Evolutionary conservation across 1,140 invertebrate genomes (phyloP), one percentile per base, ranked within the genome.

Genomic region (Drosophila tropicalis): DNA sequence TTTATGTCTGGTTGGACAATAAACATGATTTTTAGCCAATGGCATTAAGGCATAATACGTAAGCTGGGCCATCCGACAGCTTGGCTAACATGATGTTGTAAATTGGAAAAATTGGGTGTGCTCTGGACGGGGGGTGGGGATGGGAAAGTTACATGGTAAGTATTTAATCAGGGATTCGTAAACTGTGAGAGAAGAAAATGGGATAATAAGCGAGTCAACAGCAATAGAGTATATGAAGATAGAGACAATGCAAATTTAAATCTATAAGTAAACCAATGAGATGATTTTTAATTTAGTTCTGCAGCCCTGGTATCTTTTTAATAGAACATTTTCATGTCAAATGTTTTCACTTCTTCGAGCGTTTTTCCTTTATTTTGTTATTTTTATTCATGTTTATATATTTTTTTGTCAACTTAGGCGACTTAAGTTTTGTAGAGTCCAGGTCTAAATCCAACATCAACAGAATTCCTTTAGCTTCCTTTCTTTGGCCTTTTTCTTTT

Each of bases 11-110:
- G 56, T 58, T 63, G 41, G 19, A 25, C 61, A 63, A 51, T 63
- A 39, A 22, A 44, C 40, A 44, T 63, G 61, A 44, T 32, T 51
- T 51, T 51, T 51, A 51, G 44, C 44, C 44, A 51, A 51, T 17
- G 62, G n/a, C 41, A 25, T 39, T 62, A 12, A 15, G 10, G 29
- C 6, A 12, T 47, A 55, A 25, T 55, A 51, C 62, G 57, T 60
- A 47, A 70, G 58, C 36, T 19, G 15, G 15, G 40, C 25, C 25
- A 29, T 29, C 29, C 29, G 44, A 76, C 73, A 76, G 73, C 70
- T 76, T 68, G 70, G 65, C 73, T 68, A 64, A 76, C 73, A 76
- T 55, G 62, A 19, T 51, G 44, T 3, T 22, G 44, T 17, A 47
- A 47, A 3, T 17, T 9, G 1, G 1, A 47, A 47, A 47, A 6